Evolutionary conservation across 2,888 invertebrate species (phyloP), one percentile per base, ranked within the genome.

Genomic region (Sceliomorpha sp.): DNA sequence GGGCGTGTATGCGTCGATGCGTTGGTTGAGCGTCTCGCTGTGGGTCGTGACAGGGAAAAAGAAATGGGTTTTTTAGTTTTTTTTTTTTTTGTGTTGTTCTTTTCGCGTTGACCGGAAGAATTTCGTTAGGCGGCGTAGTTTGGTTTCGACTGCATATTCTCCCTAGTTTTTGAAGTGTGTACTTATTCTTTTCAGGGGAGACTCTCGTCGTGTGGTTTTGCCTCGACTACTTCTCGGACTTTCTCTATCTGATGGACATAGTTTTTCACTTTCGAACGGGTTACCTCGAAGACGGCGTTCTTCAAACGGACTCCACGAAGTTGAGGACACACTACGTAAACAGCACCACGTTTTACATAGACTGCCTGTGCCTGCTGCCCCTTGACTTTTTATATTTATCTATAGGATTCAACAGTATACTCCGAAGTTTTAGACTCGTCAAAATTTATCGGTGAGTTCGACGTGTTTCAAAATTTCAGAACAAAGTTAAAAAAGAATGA

Each of bases 321-420:
- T 91, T 99, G 76, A 93, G 98, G 51, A 94, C 96, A 79, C 98
- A 99, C 89, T 99, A 99, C 90, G 97, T 98, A 96, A 98, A 98
- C 91, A 97, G 94, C 80, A 97, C 97, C 71, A 96, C 95, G 76
- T 99, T 99, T 91, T 99, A 99, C 92, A 96, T 98, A 88, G 98
- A 99, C 92, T 98, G 98, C 91, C 92, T 99, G 89, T 98, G 98
- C 91, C 93, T 99, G 87, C 91, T 99, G 87, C 99, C 99, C 77
- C 91, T 99, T 88, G 99, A 99, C 91, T 97, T 98, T 91, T 94
- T 99, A 83, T 99, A 99, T 90, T 92, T 99, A 86, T 98, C 98
- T 89, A 96, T 99, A 89, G 98, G 97, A 78, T 96, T 95, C 91
- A 98, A 98, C 90, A 98, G 98, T 82, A 96, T 98, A 84, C 91